Evolutionary conservation across 2,888 invertebrate genomes (phyloP).

Genomic region (Nomada fucata): DNA sequence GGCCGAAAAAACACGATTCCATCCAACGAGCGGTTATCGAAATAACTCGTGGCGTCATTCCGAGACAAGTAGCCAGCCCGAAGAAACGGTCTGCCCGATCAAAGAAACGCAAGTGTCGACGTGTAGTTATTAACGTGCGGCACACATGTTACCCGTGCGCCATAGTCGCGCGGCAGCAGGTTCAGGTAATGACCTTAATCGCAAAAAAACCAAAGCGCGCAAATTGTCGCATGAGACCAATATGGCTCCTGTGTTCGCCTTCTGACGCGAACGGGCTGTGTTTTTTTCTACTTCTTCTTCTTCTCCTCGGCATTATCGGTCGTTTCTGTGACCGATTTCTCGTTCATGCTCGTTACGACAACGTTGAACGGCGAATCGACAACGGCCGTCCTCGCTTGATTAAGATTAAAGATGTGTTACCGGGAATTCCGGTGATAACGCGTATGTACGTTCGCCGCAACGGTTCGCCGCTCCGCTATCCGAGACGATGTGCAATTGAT

Average conservation of each 20-base stretch:
- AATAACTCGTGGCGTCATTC: slow-evolving; percentile 66
- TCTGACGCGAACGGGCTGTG: not conserved
- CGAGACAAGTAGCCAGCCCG: slow-evolving; percentile 34
- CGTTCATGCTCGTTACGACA: not conserved
- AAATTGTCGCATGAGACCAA: slow-evolving; percentile 50
- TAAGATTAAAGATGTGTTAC: not conserved
- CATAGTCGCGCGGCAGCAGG: slow-evolving; percentile 44
- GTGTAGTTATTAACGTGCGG: slow-evolving; percentile 62
- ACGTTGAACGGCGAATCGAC: not conserved
- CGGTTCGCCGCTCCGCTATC: slow-evolving; percentile 29
- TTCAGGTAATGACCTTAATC: slow-evolving; percentile 66
- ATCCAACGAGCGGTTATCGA: slow-evolving; percentile 54
- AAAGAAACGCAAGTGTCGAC: slow-evolving; percentile 56
- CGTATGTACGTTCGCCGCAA: slow-evolving; percentile 4
- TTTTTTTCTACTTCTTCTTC: not conserved
- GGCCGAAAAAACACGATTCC: slow-evolving; percentile 46
- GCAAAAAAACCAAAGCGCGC: slow-evolving; percentile 64
- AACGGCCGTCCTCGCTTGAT: not conserved
- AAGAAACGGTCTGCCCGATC: slow-evolving; percentile 61
- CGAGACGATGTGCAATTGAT: slow-evolving; percentile 52
- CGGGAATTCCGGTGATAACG: not conserved
- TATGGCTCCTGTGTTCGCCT: slow-evolving; percentile 19
- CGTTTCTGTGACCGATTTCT: not conserved
- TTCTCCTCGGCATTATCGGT: not conserved
- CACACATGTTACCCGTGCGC: slow-evolving; percentile 39